A percentile compares a stretch with the other conserved stretches of the same genome.
Conservation (phyloP, 2,888 invertebrate species). For the Morpho deidamia region DNA sequence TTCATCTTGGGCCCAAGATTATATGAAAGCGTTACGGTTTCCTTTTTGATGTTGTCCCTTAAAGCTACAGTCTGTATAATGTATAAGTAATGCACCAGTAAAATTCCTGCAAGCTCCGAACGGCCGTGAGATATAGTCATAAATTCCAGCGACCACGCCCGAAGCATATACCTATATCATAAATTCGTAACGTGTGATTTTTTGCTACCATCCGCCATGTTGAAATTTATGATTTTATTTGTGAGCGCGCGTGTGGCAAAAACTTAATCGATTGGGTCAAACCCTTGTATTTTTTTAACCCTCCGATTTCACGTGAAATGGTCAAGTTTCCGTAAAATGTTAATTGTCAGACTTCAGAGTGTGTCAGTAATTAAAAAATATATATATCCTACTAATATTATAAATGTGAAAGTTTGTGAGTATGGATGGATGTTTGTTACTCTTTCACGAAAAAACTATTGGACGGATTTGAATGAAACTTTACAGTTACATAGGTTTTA, state of each 20-base stretch:
- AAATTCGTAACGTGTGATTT: conserved; percentile 42
- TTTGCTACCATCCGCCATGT: conserved; percentile 53
- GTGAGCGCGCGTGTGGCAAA: conserved; percentile 55
- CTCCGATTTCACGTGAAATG: conserved; percentile 1
- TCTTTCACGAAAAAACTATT: too few species aligned
- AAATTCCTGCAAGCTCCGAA: neutral
- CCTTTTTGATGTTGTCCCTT: too few species aligned
- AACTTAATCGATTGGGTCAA: conserved; percentile 57
- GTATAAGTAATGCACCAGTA: too few species aligned
- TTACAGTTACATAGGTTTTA: too few species aligned
- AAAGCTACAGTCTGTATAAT: too few species aligned
- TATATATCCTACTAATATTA: too few species aligned
- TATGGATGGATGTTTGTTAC: too few species aligned
- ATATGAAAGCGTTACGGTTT: too few species aligned
- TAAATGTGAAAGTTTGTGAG: too few species aligned
- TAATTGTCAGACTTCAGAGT: neutral
- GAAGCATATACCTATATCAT: conserved; percentile 37
- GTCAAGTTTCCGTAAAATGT: neutral
- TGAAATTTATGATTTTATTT: conserved; percentile 71
- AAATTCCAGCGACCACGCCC: conserved; percentile 55
- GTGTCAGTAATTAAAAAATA: too few species aligned
- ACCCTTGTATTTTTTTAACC: conserved; percentile 10
- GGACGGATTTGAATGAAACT: too few species aligned
- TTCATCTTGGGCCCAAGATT: too few species aligned
- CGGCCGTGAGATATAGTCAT: conserved; percentile 56